Evolutionary conservation across 2,888 invertebrate genomes (phyloP).

Genomic region (Phanerotoma sp.): DNA sequence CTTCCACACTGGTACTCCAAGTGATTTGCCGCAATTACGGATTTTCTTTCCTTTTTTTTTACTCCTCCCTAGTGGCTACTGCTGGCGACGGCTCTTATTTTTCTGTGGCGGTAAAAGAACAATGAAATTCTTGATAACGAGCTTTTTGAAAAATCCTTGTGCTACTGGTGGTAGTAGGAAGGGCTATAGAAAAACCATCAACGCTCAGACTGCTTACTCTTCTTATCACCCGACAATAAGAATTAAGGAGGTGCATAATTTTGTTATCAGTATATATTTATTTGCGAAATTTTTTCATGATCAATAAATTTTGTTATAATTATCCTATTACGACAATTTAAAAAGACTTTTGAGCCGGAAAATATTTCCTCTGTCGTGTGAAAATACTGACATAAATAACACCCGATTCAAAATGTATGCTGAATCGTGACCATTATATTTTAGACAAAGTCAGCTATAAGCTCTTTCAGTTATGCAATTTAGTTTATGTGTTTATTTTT

Average conservation of each 20-base stretch:
- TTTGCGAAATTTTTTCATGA: background rate
- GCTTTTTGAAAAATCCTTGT: slow-evolving; percentile 35
- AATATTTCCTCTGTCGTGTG: too few relatives aligned
- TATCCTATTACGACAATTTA: too few relatives aligned
- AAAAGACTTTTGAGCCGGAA: too few relatives aligned
- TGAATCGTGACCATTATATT: too few relatives aligned
- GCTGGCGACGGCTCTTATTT: slow-evolving; percentile 27
- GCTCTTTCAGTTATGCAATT: too few relatives aligned
- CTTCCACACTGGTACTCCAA: slow-evolving; percentile 27
- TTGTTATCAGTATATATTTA: slow-evolving; percentile 4
- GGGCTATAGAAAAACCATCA: slow-evolving; percentile 10
- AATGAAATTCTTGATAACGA: slow-evolving; percentile 35
- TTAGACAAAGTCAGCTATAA: too few relatives aligned
- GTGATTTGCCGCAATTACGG: slow-evolving; percentile 46
- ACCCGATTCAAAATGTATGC: too few relatives aligned
- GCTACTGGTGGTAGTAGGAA: slow-evolving; percentile 23
- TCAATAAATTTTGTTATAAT: too few relatives aligned
- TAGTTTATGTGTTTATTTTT: too few relatives aligned
- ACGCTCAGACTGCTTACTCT: slow-evolving; percentile 1
- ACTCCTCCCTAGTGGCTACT: slow-evolving; percentile 12
- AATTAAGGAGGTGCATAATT: slow-evolving; percentile 18
- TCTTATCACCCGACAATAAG: slow-evolving; percentile 19
- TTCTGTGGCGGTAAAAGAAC: slow-evolving; percentile 25
- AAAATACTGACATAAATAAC: too few relatives aligned
- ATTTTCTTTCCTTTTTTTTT: slow-evolving; percentile 33